These are phyloP conservation scores for Carcharodon carcharias DNA, from an alignment of 2,797 vertebrate species.

Conservation along the genomic window DNA sequence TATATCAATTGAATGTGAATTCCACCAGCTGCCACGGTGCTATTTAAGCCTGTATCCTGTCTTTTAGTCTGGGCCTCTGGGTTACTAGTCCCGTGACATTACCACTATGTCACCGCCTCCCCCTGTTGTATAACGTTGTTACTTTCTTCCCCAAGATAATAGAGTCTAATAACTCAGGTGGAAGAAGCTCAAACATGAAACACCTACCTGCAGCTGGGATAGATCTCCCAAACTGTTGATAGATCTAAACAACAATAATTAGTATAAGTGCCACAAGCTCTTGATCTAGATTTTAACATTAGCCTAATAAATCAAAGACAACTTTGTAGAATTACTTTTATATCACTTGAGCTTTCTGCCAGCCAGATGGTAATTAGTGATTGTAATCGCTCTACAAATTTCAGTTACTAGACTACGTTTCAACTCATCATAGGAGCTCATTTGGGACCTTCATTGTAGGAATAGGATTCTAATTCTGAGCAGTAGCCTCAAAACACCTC, in stretches of 20 bases:
- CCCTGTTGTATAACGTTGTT: no score
- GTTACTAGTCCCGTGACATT: no score
- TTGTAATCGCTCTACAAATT: neutral
- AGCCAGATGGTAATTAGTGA: neutral
- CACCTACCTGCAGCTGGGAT: neutral
- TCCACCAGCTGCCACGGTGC: no score
- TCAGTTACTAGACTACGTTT: no score
- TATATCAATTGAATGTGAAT: no score
- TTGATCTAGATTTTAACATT: neutral
- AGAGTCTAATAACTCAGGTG: neutral
- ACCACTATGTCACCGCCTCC: no score
- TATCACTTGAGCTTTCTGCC: neutral
- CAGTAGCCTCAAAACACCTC: neutral
- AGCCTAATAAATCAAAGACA: neutral
- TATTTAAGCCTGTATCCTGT: no score
- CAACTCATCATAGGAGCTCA: neutral
- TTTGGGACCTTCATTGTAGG: neutral
- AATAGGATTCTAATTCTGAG: neutral
- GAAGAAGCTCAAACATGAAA: neutral
- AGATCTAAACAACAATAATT: neutral
- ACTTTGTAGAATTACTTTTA: neutral
- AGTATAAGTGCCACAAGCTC: neutral
- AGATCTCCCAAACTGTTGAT: neutral
- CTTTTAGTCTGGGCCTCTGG: no score
- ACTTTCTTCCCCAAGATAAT: neutral